A percentile compares a stretch with the other conserved stretches of the same genome.
Conservation (phyloP, 1,140 invertebrate species). For the Drosophila chauvacae region DNA sequence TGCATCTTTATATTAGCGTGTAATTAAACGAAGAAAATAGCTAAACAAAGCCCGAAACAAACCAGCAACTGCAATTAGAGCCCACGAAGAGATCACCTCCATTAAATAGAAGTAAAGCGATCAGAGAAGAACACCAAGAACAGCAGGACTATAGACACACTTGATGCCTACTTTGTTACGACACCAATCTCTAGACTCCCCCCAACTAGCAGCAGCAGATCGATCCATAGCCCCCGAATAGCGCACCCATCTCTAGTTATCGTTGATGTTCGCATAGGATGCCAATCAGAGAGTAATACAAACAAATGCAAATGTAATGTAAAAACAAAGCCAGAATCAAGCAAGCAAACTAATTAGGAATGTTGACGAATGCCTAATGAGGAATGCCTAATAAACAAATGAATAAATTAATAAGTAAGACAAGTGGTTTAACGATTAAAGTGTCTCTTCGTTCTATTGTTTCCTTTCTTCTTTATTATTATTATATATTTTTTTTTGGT, state of each 20-base stretch:
- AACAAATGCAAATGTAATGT: constrained; percentile 58
- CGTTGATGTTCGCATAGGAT: constrained; percentile 71
- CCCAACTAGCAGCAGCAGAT: constrained; percentile 11
- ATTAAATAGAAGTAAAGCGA: constrained; percentile 23
- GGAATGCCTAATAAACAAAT: constrained; percentile 62
- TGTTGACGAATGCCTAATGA: constrained; percentile 35
- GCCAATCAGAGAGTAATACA: constrained; percentile 61
- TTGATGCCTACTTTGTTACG: constrained; percentile 24
- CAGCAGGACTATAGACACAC: constrained; percentile 13
- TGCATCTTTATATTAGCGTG: constrained; percentile 82
- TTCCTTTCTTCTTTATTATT: constrained; percentile 3
- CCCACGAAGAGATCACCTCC: constrained; percentile 22
- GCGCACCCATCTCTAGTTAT: constrained; percentile 56
- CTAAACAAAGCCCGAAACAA: constrained; percentile 35
- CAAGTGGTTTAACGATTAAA: constrained; percentile 37
- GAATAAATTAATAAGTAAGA: constrained; percentile 30
- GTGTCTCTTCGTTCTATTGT: constrained; percentile 28
- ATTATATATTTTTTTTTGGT: constrained; percentile 18
- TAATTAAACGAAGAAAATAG: constrained; percentile 61
- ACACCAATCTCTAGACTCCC: background rate
- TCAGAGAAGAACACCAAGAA: constrained; percentile 14
- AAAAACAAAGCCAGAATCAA: constrained; percentile 47
- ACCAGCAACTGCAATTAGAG: constrained; percentile 44
- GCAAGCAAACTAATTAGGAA: constrained; percentile 38
- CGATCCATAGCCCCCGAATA: constrained; percentile 21